Base-by-base conservation (phyloP, 1,140 invertebrate species). In the Capitella teleta region DNA sequence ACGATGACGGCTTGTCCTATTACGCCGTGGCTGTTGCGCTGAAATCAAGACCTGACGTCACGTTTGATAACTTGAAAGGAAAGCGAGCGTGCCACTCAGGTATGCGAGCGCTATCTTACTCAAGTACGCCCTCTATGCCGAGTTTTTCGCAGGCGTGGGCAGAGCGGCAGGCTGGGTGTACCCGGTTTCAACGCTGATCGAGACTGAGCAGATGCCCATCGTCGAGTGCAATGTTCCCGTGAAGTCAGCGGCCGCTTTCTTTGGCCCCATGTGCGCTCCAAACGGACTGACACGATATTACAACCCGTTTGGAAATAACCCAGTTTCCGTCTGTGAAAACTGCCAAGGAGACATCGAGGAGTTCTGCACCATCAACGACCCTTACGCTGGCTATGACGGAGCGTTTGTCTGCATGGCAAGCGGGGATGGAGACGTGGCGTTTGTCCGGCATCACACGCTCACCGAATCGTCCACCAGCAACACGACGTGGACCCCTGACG, bases 281-380 rank as follows among this genome's bases (percentile, higher is more conserved):
- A 93, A 94, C 68, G 87, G 89, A 1, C 70, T 97, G 12, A 80
- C 83, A 28, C 84, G 92, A 62, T 86, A 88, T 70, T 90, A 93
- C 63, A 98, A 97, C 78, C 91, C 91, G 24, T 84, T 93, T 62
- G 91, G 88, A 52, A 83, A 85, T 61, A 87, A 87, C 70, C 83
- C 83, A 12, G 78, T 83, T 53, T 76, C 78, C 49, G 75, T 96
- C 3, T 98, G 93, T 70, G 75, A 82, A 38, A 66, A 95, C 0
- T 98, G 93, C 68, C 77, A 78, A 30, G 87, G 89, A 14, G 59
- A 50, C 28, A 55, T 54, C 14, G 59, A 62, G 16, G 57, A 64
- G 42, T 81, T 81, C 53, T 97, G 93, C 67, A 87, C 88, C 0
- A 78, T 82, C 42, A 78, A 83, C 4, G 92, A 97, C 76, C 86